Evolutionary conservation across 2,113 vertebrate genomes (phyloP), one percentile per base, ranked within the genome.

Genomic region (Toxotes jaculatrix): DNA sequence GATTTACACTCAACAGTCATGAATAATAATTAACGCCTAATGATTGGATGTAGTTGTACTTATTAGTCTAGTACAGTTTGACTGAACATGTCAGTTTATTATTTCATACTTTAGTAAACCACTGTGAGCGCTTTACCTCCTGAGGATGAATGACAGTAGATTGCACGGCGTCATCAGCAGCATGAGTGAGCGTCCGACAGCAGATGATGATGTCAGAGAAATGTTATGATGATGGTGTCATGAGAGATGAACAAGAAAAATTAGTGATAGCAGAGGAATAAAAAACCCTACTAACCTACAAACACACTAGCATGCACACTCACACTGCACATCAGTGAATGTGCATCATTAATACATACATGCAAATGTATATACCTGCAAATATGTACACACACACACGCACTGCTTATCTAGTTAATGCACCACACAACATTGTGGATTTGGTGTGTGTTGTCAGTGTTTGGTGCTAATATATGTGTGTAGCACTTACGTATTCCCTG

Each of bases 401-500:
- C 0, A 23, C 66, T 60, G 14, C 7, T 27, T 17, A 8, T 57
- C 9, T 47, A 70, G 6, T 23, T 34, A 47, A 19, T 62, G 10
- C 19, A 19, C 0, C 34, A 63, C 34, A 27, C n/a, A 47, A 45
- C 38, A 32, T 36, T 19, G 12, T 11, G 4, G 4, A 16, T 70
- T 38, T 19, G 13, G 3, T 66, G 12, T 59, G 51, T 40, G 11
- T 51, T 34, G 47, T 34, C 2, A 60, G 3, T 60, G 42, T 16
- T 27, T 53, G 17, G 40, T 63, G 19, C 1, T 43, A 14, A 67
- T 70, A 31, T 65, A 23, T 40, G 32, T 63, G n/a, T 61, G 11
- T 45, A 38, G 27, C 17, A 93, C 95, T 91, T 88, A 96, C 95
- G 83, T 60, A 63, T 84, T 49, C 90, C 93, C 19, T 83, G 47